A percentile compares a stretch with the other conserved stretches of the same genome.
phyloP scores from a whole-genome alignment of 2,888 invertebrate species.

The Habrosyne pyritoides region DNA sequence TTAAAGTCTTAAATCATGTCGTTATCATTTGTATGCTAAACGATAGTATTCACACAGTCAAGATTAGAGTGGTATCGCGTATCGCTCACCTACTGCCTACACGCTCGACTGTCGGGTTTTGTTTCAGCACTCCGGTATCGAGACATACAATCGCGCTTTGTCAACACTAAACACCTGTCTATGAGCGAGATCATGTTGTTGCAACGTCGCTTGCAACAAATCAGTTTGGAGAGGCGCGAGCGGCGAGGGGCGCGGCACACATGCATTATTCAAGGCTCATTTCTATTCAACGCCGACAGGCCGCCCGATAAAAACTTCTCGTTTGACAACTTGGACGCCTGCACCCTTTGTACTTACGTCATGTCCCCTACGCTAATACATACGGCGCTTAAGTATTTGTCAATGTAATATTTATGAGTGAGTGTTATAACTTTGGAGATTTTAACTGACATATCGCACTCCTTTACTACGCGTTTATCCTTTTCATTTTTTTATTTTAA shows the following conservation, averaged over 20 bases:
- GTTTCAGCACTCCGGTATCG: conserved; percentile 10
- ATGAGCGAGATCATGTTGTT: conserved; percentile 37
- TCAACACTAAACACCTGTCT: conserved; percentile 43
- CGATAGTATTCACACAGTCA: conserved; percentile 10
- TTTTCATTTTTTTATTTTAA: conserved; percentile 12
- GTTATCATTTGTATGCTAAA: conserved; percentile 1
- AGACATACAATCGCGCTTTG: conserved; percentile 11
- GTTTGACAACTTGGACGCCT: conserved; percentile 81
- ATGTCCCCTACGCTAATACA: conserved; percentile 56
- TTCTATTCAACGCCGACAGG: conserved; percentile 81
- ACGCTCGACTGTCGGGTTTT: conserved; percentile 1
- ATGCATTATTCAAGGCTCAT: conserved; percentile 82
- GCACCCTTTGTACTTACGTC: conserved; percentile 80
- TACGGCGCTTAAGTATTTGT: conserved; percentile 48
- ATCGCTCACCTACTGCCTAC: conserved; percentile 9
- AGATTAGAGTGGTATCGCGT: conserved; percentile 17
- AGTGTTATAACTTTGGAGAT: conserved; percentile 26
- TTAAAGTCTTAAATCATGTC: conserved; percentile 27
- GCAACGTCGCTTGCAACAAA: conserved; percentile 58
- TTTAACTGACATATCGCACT: conserved; percentile 10
- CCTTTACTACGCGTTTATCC: conserved; percentile 5
- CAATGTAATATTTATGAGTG: conserved; percentile 48
- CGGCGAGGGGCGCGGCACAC: conserved; percentile 50
- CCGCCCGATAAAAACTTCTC: conserved; percentile 81
- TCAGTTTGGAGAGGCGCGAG: conserved; percentile 58